Conservation (phyloP, 1,140 invertebrate species). For the Neodiprion lecontei region DNA sequence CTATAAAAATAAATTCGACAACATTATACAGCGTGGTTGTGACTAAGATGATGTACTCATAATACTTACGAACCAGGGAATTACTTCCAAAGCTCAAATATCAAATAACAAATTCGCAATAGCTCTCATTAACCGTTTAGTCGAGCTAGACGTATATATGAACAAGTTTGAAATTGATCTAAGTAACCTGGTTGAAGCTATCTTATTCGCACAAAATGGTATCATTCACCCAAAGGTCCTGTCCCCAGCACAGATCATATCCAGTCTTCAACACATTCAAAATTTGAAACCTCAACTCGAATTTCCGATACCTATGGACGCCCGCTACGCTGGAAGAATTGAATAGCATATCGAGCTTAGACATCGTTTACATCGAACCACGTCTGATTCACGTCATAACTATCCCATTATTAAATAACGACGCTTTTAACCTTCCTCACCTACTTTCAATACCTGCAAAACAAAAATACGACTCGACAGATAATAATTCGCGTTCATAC, state of each 20-base stretch:
- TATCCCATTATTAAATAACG: not conserved
- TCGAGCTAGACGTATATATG: too few species aligned
- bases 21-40: too few species aligned
- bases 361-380: not conserved
- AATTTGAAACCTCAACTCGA: not conserved
- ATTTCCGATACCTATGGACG: not conserved
- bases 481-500: not conserved
- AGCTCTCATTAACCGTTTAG: too few species aligned
- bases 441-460: not conserved
- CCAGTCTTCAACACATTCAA: not conserved
- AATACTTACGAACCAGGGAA: too few species aligned
- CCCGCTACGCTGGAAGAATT: not conserved
- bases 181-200: not conserved
- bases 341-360: not conserved
- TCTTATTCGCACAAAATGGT: not conserved
- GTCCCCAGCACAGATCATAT: not conserved
- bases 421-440: not conserved
- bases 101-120: too few species aligned
- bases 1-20: too few species aligned
- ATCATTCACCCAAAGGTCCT: not conserved
- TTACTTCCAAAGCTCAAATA: too few species aligned
- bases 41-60: too few species aligned
- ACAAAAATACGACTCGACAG: not conserved
- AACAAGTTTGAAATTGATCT: not conserved
- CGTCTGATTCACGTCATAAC: not conserved